Conservation (phyloP, 2,888 invertebrate species). For the Leptura quadrifasciata region DNA sequence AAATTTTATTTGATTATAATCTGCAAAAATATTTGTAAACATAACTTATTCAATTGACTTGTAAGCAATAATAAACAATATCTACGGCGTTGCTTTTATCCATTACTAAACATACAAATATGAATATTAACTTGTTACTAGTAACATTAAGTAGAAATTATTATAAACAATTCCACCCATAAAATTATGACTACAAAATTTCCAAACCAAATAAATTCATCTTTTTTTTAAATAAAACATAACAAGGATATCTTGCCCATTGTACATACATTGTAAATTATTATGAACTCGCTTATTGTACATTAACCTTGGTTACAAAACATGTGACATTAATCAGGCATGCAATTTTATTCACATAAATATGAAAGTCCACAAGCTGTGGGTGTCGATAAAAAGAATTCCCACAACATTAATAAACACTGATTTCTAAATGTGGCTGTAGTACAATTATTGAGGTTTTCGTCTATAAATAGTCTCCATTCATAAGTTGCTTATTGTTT, state of each 20-base stretch:
- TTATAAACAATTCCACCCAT: slow-evolving; percentile 9
- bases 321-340: slow-evolving; percentile 24
- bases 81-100: no score
- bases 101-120: background rate
- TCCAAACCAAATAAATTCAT: slow-evolving; percentile 22
- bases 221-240: slow-evolving; percentile 5
- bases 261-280: slow-evolving; percentile 2
- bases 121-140: background rate
- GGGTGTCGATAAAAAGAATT: slow-evolving; percentile 26
- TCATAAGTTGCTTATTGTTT: slow-evolving; percentile 29
- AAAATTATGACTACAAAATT: slow-evolving; percentile 11
- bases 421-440: slow-evolving; percentile 26
- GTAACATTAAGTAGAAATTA: slow-evolving; percentile 6
- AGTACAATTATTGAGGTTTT: background rate
- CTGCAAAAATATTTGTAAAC: no score
- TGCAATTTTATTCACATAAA: slow-evolving; percentile 30
- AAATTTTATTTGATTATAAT: no score
- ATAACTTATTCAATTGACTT: no score
- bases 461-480: slow-evolving; percentile 31
- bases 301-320: slow-evolving; percentile 35
- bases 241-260: slow-evolving; percentile 25
- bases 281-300: slow-evolving; percentile 8
- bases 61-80: no score
- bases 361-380: slow-evolving; percentile 27
- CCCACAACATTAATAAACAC: slow-evolving; percentile 29